These are phyloP conservation scores for Coptodon bakossiorum DNA, from an alignment of 2,113 vertebrate genomes.

Conservation along the genomic window DNA sequence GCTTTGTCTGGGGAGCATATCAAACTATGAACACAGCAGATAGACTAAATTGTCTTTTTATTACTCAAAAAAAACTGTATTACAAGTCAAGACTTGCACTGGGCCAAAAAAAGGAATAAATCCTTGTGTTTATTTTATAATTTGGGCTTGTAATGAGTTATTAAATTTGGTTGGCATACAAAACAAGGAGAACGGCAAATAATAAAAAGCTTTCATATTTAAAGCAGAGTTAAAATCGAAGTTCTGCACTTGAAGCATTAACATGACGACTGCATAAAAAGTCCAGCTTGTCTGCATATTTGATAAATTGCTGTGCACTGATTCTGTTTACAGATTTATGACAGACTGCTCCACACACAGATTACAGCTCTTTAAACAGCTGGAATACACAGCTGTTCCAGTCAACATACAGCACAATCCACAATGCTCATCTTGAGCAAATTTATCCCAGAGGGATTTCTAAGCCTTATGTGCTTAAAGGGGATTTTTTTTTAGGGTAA, in stretches of 20 bases:
- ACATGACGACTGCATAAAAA: background rate
- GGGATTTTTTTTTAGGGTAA: background rate
- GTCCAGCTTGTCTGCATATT: background rate
- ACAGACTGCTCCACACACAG: background rate
- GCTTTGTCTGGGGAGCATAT: slow-evolving; percentile 28
- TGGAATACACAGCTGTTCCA: background rate
- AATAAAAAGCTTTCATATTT: background rate
- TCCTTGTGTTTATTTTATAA: background rate
- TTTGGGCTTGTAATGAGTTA: background rate
- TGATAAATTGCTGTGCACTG: background rate
- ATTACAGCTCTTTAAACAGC: background rate
- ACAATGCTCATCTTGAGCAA: background rate
- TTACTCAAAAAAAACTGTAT: background rate
- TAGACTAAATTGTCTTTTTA: background rate
- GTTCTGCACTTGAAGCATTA: background rate
- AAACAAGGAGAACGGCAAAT: background rate
- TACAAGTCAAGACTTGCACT: background rate
- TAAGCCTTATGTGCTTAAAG: background rate
- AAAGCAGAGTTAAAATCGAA: background rate
- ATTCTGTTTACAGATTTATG: background rate
- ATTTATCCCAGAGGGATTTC: slow-evolving; percentile 15
- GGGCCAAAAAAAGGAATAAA: background rate
- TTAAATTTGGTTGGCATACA: background rate
- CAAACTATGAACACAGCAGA: background rate
- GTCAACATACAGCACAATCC: background rate